Evolutionary conservation across 2,888 invertebrate species (phyloP), one percentile per base, ranked within the genome.

Genomic region (Neoascia interrupta): DNA sequence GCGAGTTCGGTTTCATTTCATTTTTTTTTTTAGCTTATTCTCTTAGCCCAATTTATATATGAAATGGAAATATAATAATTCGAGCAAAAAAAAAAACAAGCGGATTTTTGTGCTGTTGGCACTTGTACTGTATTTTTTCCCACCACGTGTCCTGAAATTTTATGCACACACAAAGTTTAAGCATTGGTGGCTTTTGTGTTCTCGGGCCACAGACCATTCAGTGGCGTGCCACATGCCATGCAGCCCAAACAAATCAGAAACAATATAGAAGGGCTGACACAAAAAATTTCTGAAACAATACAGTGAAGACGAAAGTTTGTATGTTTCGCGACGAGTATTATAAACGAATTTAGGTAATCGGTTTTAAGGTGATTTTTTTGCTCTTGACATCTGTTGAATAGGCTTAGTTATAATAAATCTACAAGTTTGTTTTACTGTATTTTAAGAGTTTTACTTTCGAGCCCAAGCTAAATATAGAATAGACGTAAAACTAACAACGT

Each of bases 121-220:
- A 76, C 64, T 72, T 41, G 66, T 23, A 54, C 61, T 36, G 6
- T 31, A n/a, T n/a, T n/a, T n/a, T n/a, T n/a, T n/a, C n/a, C n/a
- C 41, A 23, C 63, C 53, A 54, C 53, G 31, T 45, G 66, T 73
- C 79, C 79, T 79, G 73, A 66, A 79, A 79, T 66, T 79, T 73
- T 61, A 66, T 73, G 61, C 79, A 80, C 74, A 73, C 79, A 80
- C 80, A 80, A 80, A 74, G 68, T 80, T 80, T 80, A 74, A 80
- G 69, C 80, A 74, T 74, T 58, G 74, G 74, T 69, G 74, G 80
- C 74, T 74, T 80, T 74, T 80, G 80, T 80, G 73, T 80, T 74
- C 80, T 80, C 58, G 80, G 68, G 80, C 80, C 80, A 3, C 80
- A 74, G 80, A 74, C 80, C 80, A 69, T 79, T 74, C 68, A 80